phyloP scores from a whole-genome alignment of 2,888 invertebrate genomes.

The Clostera curtula region DNA sequence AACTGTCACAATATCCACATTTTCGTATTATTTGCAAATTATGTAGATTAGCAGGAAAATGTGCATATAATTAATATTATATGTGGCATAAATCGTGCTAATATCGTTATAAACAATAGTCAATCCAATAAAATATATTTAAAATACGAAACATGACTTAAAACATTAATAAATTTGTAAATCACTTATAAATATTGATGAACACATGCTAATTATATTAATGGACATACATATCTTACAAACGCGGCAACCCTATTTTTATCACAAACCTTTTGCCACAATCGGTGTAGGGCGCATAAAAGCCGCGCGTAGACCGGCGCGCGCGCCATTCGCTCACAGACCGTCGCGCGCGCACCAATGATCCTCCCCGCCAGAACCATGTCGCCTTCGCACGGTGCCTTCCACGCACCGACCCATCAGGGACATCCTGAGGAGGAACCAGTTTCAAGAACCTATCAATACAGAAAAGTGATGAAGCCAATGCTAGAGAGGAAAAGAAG shows the following conservation, averaged over 20 bases:
- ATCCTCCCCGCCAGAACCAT: constrained; percentile 68
- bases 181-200: neutral
- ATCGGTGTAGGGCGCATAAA: constrained; percentile 71
- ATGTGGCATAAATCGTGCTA: too few species aligned
- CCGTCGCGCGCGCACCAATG: constrained; percentile 66
- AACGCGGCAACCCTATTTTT: constrained; percentile 61
- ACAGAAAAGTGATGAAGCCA: constrained; percentile 95
- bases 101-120: too few species aligned
- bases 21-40: too few species aligned
- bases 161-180: too few species aligned
- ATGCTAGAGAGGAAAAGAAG: constrained; percentile 90
- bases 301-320: constrained; percentile 51
- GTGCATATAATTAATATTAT: too few species aligned
- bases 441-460: constrained; percentile 92
- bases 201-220: constrained; percentile 1
- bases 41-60: too few species aligned
- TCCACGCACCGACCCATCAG: constrained; percentile 63
- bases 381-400: constrained; percentile 69
- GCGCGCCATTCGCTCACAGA: constrained; percentile 67
- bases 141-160: too few species aligned
- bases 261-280: constrained; percentile 73
- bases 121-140: too few species aligned
- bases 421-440: constrained; percentile 70
- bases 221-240: constrained; percentile 4
- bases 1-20: too few species aligned